A percentile compares a stretch with the other conserved stretches of the same genome.
Conservation (phyloP, 2,797 vertebrate genomes). For the Chelidonichthys spinosus region DNA sequence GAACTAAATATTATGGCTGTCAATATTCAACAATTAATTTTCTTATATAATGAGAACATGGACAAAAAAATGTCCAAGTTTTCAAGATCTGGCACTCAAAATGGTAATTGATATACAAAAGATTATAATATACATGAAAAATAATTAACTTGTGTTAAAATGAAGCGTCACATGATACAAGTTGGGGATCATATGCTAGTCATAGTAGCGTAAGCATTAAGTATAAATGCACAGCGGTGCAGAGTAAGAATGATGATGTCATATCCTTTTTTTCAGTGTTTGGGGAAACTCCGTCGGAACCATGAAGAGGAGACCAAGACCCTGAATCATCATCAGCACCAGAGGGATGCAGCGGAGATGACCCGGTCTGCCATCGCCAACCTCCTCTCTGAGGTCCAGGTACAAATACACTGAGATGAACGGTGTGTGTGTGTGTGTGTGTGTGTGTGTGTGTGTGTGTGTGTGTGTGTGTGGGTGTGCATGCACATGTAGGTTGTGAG, state of each 20-base stretch:
- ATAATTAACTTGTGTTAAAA: not conserved
- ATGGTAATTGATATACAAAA: not conserved
- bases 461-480: not conserved
- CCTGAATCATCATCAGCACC: constrained; percentile 46
- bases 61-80: not conserved
- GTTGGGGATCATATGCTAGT: not conserved
- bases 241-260: not conserved
- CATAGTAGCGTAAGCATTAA: not conserved
- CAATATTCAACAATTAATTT: not conserved
- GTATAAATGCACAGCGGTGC: not conserved
- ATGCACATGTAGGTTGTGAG: too few relatives aligned
- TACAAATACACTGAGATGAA: constrained; percentile 27
- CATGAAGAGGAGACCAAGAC: constrained; percentile 59
- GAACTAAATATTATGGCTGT: not conserved
- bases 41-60: not conserved
- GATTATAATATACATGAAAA: not conserved
- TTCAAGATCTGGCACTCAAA: not conserved
- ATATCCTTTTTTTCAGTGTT: constrained; percentile 62
- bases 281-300: constrained; percentile 70
- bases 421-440: not conserved
- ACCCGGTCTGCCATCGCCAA: constrained; percentile 58
- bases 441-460: not conserved
- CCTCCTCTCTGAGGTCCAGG: constrained; percentile 81
- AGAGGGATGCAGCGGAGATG: constrained; percentile 57
- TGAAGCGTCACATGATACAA: not conserved